Evolutionary conservation across 2,888 invertebrate genomes (phyloP).

Genomic region (Shargacucullia verbasci): DNA sequence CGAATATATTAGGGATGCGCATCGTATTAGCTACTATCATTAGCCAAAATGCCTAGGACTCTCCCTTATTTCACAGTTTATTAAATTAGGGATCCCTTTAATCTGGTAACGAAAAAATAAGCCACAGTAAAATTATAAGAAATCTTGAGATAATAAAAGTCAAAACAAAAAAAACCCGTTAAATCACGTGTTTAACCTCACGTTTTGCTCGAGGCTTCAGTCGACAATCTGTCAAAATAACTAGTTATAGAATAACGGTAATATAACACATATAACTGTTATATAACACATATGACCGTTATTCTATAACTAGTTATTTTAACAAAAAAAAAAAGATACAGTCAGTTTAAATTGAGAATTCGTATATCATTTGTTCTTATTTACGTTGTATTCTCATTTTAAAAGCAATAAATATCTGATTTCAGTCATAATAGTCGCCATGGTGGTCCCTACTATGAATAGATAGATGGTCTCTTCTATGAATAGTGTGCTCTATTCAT

Average conservation of each 20-base stretch:
- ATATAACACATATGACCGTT: too few species aligned
- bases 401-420: conserved; percentile 14
- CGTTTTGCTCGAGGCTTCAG: conserved; percentile 61
- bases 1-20: conserved; percentile 59
- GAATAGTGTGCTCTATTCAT: too few species aligned
- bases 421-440: conserved; percentile 7
- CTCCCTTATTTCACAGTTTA: conserved; percentile 14
- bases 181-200: conserved; percentile 48
- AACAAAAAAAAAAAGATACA: conserved; percentile 31
- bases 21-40: conserved; percentile 60
- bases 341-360: conserved; percentile 17
- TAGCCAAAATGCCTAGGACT: conserved; percentile 49
- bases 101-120: too few species aligned
- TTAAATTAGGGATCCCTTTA: conserved; percentile 36
- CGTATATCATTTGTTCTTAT: conserved; percentile 20
- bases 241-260: conserved; percentile 39
- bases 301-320: conserved; percentile 26
- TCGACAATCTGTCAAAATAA: conserved; percentile 68
- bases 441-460: conserved; percentile 33
- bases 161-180: neutral
- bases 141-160: rapidly evolving
- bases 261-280: too few species aligned
- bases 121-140: too few species aligned
- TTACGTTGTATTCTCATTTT: conserved; percentile 25
- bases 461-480: too few species aligned